phyloP scores from a whole-genome alignment of 1,140 invertebrate species.

The Mamestra configurata region DNA sequence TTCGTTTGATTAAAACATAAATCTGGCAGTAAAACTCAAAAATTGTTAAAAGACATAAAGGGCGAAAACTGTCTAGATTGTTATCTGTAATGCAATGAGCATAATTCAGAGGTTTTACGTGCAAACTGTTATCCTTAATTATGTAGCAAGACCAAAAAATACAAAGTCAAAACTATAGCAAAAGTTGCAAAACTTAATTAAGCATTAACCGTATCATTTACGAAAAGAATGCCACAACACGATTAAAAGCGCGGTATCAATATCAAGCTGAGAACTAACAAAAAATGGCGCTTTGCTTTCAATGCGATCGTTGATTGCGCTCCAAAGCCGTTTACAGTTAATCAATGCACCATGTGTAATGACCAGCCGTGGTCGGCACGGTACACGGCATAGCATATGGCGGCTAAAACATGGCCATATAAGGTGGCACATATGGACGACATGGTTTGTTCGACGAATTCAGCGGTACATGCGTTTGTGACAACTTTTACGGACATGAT shows the following conservation, averaged over 20 bases:
- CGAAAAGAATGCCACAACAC: conserved; percentile 57
- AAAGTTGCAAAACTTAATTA: conserved; percentile 20
- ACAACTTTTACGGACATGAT: conserved; percentile 61
- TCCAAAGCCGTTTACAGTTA: conserved; percentile 75
- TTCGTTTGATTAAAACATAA: conserved; percentile 52
- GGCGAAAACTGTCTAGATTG: conserved; percentile 34
- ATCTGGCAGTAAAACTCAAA: conserved; percentile 27
- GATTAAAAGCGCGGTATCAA: conserved; percentile 62
- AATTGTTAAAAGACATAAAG: conserved; percentile 30
- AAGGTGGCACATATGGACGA: conserved; percentile 73
- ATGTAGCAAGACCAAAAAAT: background rate
- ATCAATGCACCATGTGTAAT: conserved; percentile 78
- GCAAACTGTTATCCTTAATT: background rate
- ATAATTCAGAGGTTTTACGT: conserved; percentile 33
- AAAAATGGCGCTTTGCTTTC: conserved; percentile 62
- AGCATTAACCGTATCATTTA: conserved; percentile 46
- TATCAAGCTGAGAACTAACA: conserved; percentile 49
- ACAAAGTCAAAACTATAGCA: background rate
- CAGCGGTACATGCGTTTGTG: conserved; percentile 64
- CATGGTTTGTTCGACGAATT: conserved; percentile 72
- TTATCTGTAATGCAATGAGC: conserved; percentile 20
- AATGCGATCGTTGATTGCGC: conserved; percentile 72
- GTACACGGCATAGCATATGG: conserved; percentile 75
- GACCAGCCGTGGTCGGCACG: conserved; percentile 32
- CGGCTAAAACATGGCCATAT: conserved; percentile 75